These are phyloP conservation scores for Narcine bancroftii DNA, from an alignment of 2,113 vertebrate genomes.

Conservation along the genomic window DNA sequence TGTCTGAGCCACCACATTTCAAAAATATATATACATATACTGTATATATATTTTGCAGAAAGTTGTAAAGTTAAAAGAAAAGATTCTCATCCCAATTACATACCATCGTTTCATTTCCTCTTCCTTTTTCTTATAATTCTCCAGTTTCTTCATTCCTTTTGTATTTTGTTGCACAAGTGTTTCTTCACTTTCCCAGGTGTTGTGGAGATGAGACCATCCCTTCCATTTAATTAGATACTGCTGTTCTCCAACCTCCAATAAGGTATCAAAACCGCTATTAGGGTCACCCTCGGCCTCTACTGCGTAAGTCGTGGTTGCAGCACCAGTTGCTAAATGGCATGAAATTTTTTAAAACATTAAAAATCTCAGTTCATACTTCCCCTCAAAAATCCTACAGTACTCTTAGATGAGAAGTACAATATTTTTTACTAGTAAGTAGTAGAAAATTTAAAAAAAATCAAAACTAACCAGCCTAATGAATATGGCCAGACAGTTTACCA, in stretches of 20 bases:
- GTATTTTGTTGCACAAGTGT: conserved; percentile 91
- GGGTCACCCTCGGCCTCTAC: conserved; percentile 94
- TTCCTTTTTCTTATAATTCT: conserved; percentile 98
- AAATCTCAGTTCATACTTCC: background rate
- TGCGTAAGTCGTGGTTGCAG: conserved; percentile 87
- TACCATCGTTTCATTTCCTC: conserved; percentile 88
- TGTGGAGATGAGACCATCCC: conserved; percentile 97
- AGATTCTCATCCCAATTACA: conserved; percentile 37
- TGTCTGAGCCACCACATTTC: too few species aligned
- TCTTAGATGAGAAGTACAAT: too few species aligned
- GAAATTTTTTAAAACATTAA: conserved; percentile 18
- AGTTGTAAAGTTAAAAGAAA: background rate
- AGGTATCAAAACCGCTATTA: conserved; percentile 72
- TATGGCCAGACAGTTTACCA: too few species aligned
- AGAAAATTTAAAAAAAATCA: too few species aligned
- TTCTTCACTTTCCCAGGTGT: conserved; percentile 97
- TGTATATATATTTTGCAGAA: background rate
- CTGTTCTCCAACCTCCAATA: conserved; percentile 72
- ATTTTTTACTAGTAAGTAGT: too few species aligned
- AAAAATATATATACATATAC: too few species aligned
- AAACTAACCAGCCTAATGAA: too few species aligned
- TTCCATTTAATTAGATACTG: conserved; percentile 99
- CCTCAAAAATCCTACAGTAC: too few species aligned
- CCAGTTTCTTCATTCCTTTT: conserved; percentile 96
- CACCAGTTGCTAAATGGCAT: conserved; percentile 71